Evolutionary conservation across 1,140 invertebrate species (phyloP).

Genomic region (Conus betulinus): DNA sequence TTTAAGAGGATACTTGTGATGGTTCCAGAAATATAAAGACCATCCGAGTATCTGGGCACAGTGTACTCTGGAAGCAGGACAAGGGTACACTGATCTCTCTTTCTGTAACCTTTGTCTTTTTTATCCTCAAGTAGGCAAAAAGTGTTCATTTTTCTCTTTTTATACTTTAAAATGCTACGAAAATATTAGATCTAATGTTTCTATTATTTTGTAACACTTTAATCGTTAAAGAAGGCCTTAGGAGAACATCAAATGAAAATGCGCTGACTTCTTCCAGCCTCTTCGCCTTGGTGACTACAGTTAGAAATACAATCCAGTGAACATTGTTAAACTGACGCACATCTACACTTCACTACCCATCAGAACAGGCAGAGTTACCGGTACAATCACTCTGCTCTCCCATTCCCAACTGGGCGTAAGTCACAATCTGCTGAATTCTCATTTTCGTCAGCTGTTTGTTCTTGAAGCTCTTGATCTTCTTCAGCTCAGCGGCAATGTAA

Average conservation of each 20-base stretch:
- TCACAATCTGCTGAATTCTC: conserved; percentile 31
- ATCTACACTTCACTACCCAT: background rate
- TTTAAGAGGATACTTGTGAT: too few relatives aligned
- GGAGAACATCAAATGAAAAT: background rate
- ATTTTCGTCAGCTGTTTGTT: conserved; percentile 30
- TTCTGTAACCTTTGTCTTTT: too few relatives aligned
- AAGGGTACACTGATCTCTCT: too few relatives aligned
- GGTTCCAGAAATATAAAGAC: too few relatives aligned
- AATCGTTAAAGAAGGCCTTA: too few relatives aligned
- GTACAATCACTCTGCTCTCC: background rate
- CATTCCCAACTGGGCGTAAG: conserved; percentile 31
- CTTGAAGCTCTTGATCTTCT: conserved; percentile 28
- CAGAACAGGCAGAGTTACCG: background rate
- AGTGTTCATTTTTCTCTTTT: too few relatives aligned
- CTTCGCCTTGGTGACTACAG: background rate
- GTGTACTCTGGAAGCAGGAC: too few relatives aligned
- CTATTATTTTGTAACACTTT: too few relatives aligned
- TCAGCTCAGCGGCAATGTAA: conserved; percentile 27
- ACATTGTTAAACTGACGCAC: background rate
- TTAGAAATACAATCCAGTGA: background rate
- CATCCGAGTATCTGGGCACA: too few relatives aligned
- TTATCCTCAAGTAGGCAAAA: too few relatives aligned
- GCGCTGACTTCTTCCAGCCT: background rate
- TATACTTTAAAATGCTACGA: too few relatives aligned
- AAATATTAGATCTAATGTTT: too few relatives aligned